phyloP scores from a whole-genome alignment of 2,113 vertebrate genomes.

The Crotalus tigris region DNA sequence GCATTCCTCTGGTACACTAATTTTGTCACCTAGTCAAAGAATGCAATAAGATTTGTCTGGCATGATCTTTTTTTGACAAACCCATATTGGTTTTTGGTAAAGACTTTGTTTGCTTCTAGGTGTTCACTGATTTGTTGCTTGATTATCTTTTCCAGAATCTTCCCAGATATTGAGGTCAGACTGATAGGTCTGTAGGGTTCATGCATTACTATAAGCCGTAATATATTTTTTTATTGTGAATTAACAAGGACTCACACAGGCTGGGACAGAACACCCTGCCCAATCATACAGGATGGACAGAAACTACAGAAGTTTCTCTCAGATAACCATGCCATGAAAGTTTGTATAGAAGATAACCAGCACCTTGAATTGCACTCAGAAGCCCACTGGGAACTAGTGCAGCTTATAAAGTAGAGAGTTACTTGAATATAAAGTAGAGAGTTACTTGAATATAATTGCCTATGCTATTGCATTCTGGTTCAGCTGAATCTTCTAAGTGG shows the following conservation, averaged over 20 bases:
- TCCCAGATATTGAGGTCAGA: too few species aligned
- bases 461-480: not conserved
- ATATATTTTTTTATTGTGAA: not conserved
- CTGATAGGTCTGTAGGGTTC: not conserved
- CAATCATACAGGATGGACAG: not conserved
- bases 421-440: not conserved
- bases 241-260: too few species aligned
- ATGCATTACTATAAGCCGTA: not conserved
- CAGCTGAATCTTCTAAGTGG: not conserved
- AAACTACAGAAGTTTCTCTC: not conserved
- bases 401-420: not conserved
- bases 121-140: too few species aligned
- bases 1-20: too few species aligned
- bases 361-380: not conserved
- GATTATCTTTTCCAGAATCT: too few species aligned
- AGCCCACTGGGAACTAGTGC: not conserved
- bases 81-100: too few species aligned
- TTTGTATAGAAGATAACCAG: not conserved
- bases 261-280: not conserved
- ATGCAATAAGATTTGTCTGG: too few species aligned
- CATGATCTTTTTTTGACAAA: too few species aligned
- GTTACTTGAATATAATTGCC: not conserved
- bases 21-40: too few species aligned
- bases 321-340: not conserved
- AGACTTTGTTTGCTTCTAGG: too few species aligned